A percentile compares a stretch with the other conserved stretches of the same genome.
phyloP scores from a whole-genome alignment of 35 echinoderm and acorn worm species.

The Strongylocentrotus purpuratus region DNA sequence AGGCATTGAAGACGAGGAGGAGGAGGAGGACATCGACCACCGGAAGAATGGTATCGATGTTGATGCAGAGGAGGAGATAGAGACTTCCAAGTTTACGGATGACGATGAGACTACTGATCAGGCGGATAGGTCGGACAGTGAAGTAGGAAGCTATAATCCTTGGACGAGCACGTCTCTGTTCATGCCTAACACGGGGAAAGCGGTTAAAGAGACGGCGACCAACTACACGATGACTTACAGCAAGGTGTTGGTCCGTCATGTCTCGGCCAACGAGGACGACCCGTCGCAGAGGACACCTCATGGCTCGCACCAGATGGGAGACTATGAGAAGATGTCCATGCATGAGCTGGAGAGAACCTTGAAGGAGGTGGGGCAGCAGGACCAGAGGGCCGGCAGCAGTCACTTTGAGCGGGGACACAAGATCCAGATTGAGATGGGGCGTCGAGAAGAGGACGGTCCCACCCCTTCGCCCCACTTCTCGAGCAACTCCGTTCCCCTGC shows the following conservation, averaged over 20 bases:
- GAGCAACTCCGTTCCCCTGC: neutral
- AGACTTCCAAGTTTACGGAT: neutral
- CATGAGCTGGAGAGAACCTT: slow-evolving; percentile 72
- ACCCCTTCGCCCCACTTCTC: neutral
- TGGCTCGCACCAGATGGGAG: slow-evolving; percentile 66
- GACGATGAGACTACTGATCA: neutral
- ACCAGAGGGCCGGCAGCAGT: slow-evolving; percentile 69
- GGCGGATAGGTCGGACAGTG: neutral
- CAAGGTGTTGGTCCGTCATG: slow-evolving; percentile 71
- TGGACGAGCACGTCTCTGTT: slow-evolving; percentile 49
- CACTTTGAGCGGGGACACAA: slow-evolving; percentile 76
- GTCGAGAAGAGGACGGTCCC: slow-evolving; percentile 47
- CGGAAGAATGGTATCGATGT: slow-evolving; percentile 42
- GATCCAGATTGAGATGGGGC: slow-evolving; percentile 78
- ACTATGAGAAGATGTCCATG: slow-evolving; percentile 76
- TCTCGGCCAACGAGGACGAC: slow-evolving; percentile 57
- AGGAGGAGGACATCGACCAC: slow-evolving; percentile 19
- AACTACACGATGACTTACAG: slow-evolving; percentile 86
- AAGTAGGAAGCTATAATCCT: slow-evolving; percentile 54
- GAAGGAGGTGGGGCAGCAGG: slow-evolving; percentile 64
- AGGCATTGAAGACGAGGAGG: neutral
- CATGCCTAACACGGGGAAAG: slow-evolving; percentile 21
- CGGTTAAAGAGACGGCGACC: slow-evolving; percentile 58
- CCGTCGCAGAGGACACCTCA: slow-evolving; percentile 21
- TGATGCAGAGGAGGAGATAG: neutral